These are phyloP conservation scores for Andrena chrysosceles DNA, from an alignment of 2,888 invertebrate species.

Conservation along the genomic window DNA sequence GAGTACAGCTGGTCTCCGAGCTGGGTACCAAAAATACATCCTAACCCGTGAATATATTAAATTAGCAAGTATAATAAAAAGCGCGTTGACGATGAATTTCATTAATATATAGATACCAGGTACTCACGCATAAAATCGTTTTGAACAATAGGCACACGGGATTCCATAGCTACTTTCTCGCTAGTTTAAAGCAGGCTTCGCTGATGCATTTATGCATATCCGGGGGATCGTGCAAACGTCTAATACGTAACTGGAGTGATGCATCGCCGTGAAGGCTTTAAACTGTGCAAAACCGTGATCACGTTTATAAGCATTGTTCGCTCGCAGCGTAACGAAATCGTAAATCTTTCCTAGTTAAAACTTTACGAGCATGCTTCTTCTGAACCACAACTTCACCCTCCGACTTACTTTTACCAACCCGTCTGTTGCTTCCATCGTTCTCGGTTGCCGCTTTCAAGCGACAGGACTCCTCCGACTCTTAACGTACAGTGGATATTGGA, in stretches of 20 bases:
- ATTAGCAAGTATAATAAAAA: conserved; percentile 37
- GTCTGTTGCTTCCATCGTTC: background rate
- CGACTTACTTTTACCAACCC: conserved; percentile 2
- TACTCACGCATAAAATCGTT: conserved; percentile 23
- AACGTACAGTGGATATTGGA: background rate
- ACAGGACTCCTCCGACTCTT: background rate
- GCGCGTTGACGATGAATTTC: conserved; percentile 9
- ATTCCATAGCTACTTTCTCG: conserved; percentile 35
- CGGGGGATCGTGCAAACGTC: conserved; percentile 34
- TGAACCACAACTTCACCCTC: background rate
- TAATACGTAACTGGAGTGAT: conserved; percentile 44
- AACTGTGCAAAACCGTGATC: conserved; percentile 29
- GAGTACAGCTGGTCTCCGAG: background rate
- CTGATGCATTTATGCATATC: conserved; percentile 58
- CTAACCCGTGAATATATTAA: background rate
- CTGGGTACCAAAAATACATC: background rate
- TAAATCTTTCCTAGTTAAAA: conserved; percentile 47
- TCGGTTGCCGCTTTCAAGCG: background rate
- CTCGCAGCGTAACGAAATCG: background rate
- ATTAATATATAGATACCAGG: conserved; percentile 27
- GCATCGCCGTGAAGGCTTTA: conserved; percentile 33
- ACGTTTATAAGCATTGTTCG: conserved; percentile 29
- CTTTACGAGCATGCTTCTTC: background rate
- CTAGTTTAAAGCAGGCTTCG: conserved; percentile 28
- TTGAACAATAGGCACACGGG: conserved; percentile 26